phyloP scores from a whole-genome alignment of 2,888 invertebrate species.

The Steromphala cineraria region DNA sequence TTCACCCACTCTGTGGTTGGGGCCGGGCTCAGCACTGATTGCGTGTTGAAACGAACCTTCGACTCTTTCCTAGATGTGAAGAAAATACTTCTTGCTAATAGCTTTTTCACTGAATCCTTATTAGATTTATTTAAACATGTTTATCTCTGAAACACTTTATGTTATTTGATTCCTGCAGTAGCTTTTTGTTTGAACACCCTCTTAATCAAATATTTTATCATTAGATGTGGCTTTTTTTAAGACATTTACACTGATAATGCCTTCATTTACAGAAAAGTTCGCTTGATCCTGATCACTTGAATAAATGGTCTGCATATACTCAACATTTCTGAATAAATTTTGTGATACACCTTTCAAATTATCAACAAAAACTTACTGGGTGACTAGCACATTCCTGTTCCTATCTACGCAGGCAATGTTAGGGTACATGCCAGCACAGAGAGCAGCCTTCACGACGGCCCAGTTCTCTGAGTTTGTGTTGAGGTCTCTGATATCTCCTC shows the following conservation, averaged over 20 bases:
- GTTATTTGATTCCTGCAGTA: no score
- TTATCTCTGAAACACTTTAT: no score
- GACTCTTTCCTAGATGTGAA: conserved; percentile 78
- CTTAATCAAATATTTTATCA: no score
- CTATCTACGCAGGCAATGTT: conserved; percentile 87
- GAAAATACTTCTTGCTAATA: not conserved
- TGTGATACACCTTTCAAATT: no score
- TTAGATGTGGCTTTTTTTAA: no score
- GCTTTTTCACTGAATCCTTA: no score
- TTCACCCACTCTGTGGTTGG: conserved; percentile 63
- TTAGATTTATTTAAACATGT: no score
- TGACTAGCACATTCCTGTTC: conserved; percentile 80
- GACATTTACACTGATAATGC: no score
- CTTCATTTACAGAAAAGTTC: no score
- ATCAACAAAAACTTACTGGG: conserved; percentile 81
- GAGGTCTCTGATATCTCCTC: conserved; percentile 83
- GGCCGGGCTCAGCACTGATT: conserved; percentile 79
- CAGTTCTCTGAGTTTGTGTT: conserved; percentile 90
- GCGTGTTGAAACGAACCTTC: conserved; percentile 81
- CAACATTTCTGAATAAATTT: not conserved
- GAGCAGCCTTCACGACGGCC: conserved; percentile 92
- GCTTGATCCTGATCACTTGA: no score
- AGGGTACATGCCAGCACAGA: conserved; percentile 93
- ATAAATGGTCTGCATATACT: not conserved
- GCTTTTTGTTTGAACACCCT: no score